phyloP scores from a whole-genome alignment of 2,888 invertebrate species.

The Gonocerus acuteangulatus region DNA sequence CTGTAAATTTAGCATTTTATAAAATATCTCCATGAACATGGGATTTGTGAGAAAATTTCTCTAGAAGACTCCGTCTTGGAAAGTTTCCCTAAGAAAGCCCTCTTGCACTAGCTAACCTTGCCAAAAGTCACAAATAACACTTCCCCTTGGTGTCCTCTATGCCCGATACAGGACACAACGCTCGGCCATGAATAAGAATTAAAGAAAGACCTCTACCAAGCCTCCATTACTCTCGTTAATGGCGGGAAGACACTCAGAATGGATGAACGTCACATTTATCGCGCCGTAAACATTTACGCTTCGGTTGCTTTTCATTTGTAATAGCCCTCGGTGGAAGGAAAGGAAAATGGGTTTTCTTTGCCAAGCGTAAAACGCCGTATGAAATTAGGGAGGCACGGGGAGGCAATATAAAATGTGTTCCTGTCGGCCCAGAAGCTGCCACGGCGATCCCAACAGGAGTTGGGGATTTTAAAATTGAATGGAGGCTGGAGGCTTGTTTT shows the following conservation, averaged over 20 bases:
- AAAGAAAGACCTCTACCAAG: slow-evolving; percentile 3
- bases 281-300: slow-evolving; percentile 6
- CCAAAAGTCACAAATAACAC: no score
- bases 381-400: background rate
- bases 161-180: background rate
- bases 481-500: no score
- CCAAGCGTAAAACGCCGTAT: slow-evolving; percentile 12
- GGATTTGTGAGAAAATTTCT: no score
- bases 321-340: background rate
- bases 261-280: slow-evolving; percentile 12
- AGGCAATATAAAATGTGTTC: no score
- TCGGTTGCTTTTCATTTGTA: slow-evolving; percentile 14
- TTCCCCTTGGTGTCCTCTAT: background rate
- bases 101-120: no score
- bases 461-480: no score
- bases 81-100: no score
- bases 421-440: no score
- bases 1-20: no score
- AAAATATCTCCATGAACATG: no score
- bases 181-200: slow-evolving; percentile 11
- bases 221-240: slow-evolving; percentile 3
- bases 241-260: background rate
- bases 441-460: no score
- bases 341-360: slow-evolving; percentile 11
- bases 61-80: no score